Conservation (phyloP, 2,888 invertebrate genomes). For the Druceiella hillmani region DNA sequence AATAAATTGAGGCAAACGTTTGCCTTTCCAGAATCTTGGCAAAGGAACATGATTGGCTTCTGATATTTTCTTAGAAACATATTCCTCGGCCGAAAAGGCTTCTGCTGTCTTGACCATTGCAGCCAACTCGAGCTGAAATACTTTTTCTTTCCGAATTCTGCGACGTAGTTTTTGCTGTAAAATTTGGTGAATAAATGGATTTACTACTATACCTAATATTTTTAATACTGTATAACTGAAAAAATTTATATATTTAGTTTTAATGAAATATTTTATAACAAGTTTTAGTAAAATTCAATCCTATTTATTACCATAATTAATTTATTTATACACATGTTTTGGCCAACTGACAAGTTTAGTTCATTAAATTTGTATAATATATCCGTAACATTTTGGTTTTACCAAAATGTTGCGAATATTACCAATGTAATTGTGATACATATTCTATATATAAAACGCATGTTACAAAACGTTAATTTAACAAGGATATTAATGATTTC, state of each 20-base stretch:
- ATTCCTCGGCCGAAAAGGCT: constrained; percentile 67
- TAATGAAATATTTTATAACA: no score
- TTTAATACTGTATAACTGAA: constrained; percentile 5
- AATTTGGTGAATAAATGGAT: constrained; percentile 8
- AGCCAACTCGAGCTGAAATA: constrained; percentile 66
- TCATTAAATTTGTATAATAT: no score
- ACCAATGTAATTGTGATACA: no score
- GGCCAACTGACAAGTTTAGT: no score
- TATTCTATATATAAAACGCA: no score
- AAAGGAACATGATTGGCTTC: constrained; percentile 56
- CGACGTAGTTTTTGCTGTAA: constrained; percentile 60
- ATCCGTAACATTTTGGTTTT: no score
- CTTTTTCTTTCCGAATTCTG: constrained; percentile 69
- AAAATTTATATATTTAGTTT: not conserved
- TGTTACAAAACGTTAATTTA: no score
- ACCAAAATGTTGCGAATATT: no score
- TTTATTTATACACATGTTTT: no score
- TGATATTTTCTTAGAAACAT: constrained; percentile 60
- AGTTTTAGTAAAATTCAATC: no score
- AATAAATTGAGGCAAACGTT: constrained; percentile 59
- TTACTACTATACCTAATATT: constrained; percentile 4
- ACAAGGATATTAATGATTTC: no score
- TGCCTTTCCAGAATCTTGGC: constrained; percentile 55
- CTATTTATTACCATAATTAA: no score
- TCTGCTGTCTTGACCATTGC: constrained; percentile 67